phyloP scores from a whole-genome alignment of 2,797 vertebrate species.

The Schizopygopsis malacanthus region DNA sequence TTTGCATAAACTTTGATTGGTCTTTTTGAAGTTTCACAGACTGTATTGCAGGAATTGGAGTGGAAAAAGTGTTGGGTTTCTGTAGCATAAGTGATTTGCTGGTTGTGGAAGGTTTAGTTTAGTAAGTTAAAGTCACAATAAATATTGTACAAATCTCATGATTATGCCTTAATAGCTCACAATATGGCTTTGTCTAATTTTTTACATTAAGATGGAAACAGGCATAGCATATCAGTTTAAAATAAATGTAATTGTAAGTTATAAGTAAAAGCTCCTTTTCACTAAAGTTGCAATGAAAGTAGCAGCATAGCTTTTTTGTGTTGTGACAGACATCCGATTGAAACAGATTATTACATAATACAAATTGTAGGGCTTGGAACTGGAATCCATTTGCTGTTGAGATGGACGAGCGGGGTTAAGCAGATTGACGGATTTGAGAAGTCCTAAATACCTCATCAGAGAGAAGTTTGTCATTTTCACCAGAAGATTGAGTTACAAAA shows the following conservation, averaged over 20 bases:
- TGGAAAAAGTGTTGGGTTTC: background rate
- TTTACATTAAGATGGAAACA: background rate
- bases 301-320: background rate
- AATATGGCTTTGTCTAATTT: background rate
- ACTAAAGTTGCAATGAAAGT: background rate
- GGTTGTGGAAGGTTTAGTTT: constrained; percentile 7
- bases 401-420: background rate
- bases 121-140: constrained; percentile 4
- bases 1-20: constrained; percentile 5
- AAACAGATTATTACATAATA: background rate
- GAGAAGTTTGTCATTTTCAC: background rate
- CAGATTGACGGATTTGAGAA: background rate
- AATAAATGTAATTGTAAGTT: background rate
- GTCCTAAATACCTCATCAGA: background rate
- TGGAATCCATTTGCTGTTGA: background rate
- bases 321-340: background rate
- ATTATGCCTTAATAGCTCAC: background rate
- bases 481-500: background rate
- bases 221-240: too few relatives aligned
- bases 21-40: constrained; percentile 35
- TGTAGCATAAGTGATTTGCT: constrained; percentile 5
- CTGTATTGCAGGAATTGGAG: constrained; percentile 1
- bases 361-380: background rate
- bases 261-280: background rate
- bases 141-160: background rate